phyloP scores from a whole-genome alignment of 2,113 vertebrate species.

The Scortum barcoo region DNA sequence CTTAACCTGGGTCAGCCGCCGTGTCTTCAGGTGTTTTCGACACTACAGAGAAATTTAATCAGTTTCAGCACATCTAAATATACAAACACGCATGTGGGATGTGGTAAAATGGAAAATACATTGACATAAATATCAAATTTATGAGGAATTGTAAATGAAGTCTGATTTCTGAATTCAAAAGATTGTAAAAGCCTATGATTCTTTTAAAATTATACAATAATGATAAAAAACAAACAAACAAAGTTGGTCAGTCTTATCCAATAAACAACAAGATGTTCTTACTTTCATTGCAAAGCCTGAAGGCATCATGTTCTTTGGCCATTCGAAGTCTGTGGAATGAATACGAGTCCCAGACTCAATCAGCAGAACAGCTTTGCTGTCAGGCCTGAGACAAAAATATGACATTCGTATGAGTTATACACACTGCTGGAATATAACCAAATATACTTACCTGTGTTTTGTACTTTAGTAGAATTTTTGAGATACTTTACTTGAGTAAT shows the following conservation, averaged over 20 bases:
- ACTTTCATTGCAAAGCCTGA: conserved; percentile 99
- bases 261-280: conserved; percentile 43
- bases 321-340: conserved; percentile 97
- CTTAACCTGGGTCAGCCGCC: conserved; percentile 88
- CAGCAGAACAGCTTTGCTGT: conserved; percentile 93
- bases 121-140: background rate
- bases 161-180: no score
- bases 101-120: background rate
- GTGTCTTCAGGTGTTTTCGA: conserved; percentile 92
- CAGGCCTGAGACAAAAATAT: conserved; percentile 85
- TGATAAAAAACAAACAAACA: background rate
- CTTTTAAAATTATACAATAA: background rate
- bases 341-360: conserved; percentile 95
- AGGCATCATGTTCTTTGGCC: conserved; percentile 98
- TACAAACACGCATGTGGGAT: background rate
- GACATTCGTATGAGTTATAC: conserved; percentile 16
- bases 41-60: conserved; percentile 83
- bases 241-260: background rate
- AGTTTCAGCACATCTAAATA: conserved; percentile 8
- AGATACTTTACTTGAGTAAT: background rate
- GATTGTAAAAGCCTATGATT: no score
- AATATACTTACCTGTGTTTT: background rate
- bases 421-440: background rate
- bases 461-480: background rate
- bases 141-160: no score